phyloP scores from a whole-genome alignment of 1,140 invertebrate genomes.

The Meloidogyne exigua region DNA sequence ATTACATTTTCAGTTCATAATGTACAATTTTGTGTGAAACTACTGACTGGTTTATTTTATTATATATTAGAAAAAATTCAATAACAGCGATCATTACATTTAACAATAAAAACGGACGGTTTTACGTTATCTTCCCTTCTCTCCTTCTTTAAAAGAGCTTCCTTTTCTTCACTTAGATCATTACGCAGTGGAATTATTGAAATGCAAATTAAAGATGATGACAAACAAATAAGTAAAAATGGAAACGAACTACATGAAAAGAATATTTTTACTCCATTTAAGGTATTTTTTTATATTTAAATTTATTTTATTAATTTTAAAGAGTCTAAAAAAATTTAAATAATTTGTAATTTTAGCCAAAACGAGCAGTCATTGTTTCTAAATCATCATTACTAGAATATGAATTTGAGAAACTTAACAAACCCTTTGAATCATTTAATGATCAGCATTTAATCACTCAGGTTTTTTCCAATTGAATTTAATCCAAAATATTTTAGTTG shows the following conservation, averaged over 20 bases:
- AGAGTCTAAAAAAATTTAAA: neutral
- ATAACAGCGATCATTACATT: neutral
- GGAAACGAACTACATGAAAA: neutral
- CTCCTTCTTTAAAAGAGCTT: neutral
- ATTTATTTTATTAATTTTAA: neutral
- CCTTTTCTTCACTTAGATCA: neutral
- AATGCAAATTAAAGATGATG: neutral
- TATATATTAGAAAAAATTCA: neutral
- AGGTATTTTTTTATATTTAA: neutral
- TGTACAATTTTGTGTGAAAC: neutral
- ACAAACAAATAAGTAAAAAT: neutral
- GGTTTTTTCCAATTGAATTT: constrained; percentile 12
- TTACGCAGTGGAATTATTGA: neutral
- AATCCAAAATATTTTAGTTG: constrained; percentile 37
- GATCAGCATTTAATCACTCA: constrained; percentile 35
- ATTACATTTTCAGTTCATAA: neutral
- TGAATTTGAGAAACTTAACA: constrained; percentile 29
- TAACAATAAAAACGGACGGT: neutral
- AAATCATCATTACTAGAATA: constrained; percentile 38
- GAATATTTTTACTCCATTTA: neutral
- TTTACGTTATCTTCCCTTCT: neutral
- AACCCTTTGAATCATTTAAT: constrained; percentile 7
- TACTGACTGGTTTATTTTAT: neutral
- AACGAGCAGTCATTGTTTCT: constrained; percentile 35
- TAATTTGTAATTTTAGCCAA: neutral